phyloP scores from a whole-genome alignment of 2,113 vertebrate species.

The Oreochromis spilurus region DNA sequence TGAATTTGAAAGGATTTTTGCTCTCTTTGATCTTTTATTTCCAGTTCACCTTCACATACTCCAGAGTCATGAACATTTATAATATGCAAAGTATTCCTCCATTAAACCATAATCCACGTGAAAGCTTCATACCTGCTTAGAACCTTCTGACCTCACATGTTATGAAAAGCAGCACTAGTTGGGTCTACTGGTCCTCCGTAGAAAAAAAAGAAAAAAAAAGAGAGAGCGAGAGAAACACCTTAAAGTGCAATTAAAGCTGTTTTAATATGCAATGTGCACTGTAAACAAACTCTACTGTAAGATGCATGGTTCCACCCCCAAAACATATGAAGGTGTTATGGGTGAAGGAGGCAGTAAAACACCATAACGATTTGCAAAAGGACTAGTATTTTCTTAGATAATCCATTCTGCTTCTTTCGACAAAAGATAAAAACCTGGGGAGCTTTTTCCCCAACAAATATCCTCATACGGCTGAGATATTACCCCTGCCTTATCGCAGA shows the following conservation, averaged over 20 bases:
- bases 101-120: constrained; percentile 27
- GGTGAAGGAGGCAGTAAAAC: constrained; percentile 26
- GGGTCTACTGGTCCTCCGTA: neutral
- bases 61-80: constrained; percentile 62
- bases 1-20: constrained; percentile 54
- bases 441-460: constrained; percentile 23
- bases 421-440: constrained; percentile 40
- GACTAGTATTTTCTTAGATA: constrained; percentile 20
- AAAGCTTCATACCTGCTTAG: constrained; percentile 39
- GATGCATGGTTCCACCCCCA: neutral
- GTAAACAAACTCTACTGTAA: neutral
- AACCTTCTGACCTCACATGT: constrained; percentile 48
- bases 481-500: constrained; percentile 35
- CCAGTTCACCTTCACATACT: constrained; percentile 57
- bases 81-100: constrained; percentile 54
- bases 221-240: neutral
- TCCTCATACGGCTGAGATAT: constrained; percentile 25
- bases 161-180: neutral
- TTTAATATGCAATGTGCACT: neutral
- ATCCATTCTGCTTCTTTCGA: constrained; percentile 42
- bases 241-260: constrained; percentile 40
- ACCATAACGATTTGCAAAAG: constrained; percentile 3
- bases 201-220: neutral
- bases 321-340: constrained; percentile 4
- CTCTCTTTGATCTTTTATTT: constrained; percentile 66